A percentile compares a stretch with the other conserved stretches of the same genome.
Evolutionary conservation across 2,113 vertebrate species (phyloP).

Genomic region (Phalacrocorax aristotelis): DNA sequence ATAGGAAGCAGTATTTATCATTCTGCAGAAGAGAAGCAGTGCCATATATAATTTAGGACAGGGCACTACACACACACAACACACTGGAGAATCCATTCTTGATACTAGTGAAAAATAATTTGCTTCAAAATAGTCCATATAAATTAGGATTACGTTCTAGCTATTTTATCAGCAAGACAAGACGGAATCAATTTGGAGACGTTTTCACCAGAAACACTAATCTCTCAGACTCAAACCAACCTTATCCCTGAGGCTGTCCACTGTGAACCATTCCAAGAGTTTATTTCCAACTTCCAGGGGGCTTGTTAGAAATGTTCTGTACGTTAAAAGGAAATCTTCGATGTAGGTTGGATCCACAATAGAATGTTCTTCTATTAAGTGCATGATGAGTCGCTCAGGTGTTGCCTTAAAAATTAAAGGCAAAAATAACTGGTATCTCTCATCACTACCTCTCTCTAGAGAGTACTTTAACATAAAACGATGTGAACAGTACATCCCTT

Average conservation of each 20-base stretch:
- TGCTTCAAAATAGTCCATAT: background rate
- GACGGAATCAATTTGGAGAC: background rate
- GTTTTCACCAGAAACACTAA: background rate
- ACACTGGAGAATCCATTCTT: background rate
- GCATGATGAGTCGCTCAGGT: slow-evolving; percentile 93
- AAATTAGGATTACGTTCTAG: background rate
- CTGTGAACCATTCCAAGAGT: slow-evolving; percentile 93
- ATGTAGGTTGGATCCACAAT: slow-evolving; percentile 98
- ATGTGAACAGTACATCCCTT: background rate
- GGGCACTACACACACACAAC: too few relatives aligned
- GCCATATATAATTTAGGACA: background rate
- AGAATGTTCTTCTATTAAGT: slow-evolving; percentile 96
- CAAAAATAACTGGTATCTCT: background rate
- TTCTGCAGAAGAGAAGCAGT: background rate
- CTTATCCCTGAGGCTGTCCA: slow-evolving; percentile 91
- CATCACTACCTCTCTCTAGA: background rate
- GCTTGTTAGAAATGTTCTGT: slow-evolving; percentile 91
- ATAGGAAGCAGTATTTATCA: background rate
- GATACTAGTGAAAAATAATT: background rate
- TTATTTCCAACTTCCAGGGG: slow-evolving; percentile 92
- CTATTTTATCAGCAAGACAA: background rate
- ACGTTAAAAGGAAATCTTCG: slow-evolving; percentile 95
- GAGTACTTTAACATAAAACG: background rate
- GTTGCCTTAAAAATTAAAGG: slow-evolving; percentile 82
- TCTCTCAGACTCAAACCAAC: slow-evolving; percentile 69